Evolutionary conservation across 2,797 vertebrate species (phyloP).

Genomic region (Podarcis lilfordi): DNA sequence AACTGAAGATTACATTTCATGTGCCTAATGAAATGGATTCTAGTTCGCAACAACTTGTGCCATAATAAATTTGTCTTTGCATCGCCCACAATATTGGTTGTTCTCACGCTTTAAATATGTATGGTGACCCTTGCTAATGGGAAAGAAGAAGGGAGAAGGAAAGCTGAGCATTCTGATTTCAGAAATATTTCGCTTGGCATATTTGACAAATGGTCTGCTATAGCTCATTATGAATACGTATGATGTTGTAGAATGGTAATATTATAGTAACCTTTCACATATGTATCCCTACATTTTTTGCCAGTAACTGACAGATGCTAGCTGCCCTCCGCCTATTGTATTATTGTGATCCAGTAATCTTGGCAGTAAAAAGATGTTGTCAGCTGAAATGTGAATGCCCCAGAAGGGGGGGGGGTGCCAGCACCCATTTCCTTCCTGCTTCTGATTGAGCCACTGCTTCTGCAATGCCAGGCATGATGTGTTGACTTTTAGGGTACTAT

Average conservation of each 20-base stretch:
- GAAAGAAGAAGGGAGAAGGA: not conserved
- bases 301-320: not conserved
- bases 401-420: no score
- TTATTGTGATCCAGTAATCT: not conserved
- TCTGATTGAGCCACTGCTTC: no score
- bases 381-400: not conserved
- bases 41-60: no score
- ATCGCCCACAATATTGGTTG: no score
- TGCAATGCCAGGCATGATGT: no score
- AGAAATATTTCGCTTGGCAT: not conserved
- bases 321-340: not conserved
- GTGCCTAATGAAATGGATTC: no score
- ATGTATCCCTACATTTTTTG: not conserved
- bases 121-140: not conserved
- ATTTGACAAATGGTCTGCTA: conserved; percentile 13
- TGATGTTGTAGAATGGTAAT: not conserved
- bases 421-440: no score
- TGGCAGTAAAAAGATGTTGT: not conserved
- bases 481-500: no score
- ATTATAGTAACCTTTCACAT: not conserved
- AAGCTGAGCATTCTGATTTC: not conserved
- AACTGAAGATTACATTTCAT: no score
- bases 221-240: not conserved
- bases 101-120: not conserved
- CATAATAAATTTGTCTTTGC: no score